phyloP scores from a whole-genome alignment of 2,888 invertebrate genomes.

The Limnephilus rhombicus region DNA sequence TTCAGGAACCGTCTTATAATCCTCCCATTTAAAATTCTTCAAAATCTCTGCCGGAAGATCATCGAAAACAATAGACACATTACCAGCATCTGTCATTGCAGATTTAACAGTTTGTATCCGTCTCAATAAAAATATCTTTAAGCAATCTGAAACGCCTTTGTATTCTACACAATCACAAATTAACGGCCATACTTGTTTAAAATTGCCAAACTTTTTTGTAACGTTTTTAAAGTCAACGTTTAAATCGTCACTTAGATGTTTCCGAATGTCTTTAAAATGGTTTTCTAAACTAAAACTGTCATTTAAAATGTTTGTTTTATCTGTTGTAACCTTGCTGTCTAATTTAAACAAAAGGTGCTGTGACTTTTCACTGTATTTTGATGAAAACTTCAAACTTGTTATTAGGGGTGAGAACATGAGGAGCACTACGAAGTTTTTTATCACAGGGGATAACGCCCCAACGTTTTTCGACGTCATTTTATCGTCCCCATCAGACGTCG shows the following conservation, averaged over 20 bases:
- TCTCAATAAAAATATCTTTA: constrained; percentile 78
- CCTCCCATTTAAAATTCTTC: constrained; percentile 73
- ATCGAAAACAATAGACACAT: constrained; percentile 70
- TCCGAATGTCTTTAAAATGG: background rate
- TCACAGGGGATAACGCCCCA: constrained; percentile 10
- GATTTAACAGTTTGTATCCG: constrained; percentile 73
- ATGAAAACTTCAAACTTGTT: constrained; percentile 59
- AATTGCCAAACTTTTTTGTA: background rate
- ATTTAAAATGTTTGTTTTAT: background rate
- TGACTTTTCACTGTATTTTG: constrained; percentile 61
- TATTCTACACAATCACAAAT: constrained; percentile 70
- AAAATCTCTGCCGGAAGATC: constrained; percentile 65
- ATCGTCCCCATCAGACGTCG: background rate
- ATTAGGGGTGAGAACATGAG: background rate
- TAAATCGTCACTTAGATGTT: background rate
- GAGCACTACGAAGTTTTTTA: constrained; percentile 6
- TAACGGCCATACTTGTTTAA: constrained; percentile 57
- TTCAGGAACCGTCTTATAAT: constrained; percentile 73
- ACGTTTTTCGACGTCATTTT: constrained; percentile 29
- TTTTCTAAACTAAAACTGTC: background rate
- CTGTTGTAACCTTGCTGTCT: background rate
- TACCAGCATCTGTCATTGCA: constrained; percentile 67
- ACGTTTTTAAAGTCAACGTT: background rate
- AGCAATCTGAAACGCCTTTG: constrained; percentile 76
- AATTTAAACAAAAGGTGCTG: constrained; percentile 16